phyloP scores from a whole-genome alignment of 1,140 invertebrate species.

The Lordiphosa stackelbergi region DNA sequence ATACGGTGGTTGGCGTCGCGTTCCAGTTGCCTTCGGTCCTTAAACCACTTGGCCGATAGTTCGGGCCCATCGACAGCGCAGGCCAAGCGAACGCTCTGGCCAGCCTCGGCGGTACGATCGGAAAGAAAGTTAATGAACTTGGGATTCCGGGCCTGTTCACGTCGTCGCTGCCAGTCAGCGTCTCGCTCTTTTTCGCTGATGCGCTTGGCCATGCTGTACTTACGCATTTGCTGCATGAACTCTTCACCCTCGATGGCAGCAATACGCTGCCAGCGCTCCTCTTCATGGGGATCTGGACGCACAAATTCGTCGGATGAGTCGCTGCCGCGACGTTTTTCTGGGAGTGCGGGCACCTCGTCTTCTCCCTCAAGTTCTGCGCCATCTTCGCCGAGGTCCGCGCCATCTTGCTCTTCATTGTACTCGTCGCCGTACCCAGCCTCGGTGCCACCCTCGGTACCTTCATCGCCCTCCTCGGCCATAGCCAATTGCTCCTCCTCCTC shows the following conservation, averaged over 20 bases:
- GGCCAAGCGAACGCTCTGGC: constrained; percentile 87
- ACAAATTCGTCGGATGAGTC: constrained; percentile 70
- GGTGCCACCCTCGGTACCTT: constrained; percentile 39
- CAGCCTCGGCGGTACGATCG: constrained; percentile 85
- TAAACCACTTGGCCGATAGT: constrained; percentile 89
- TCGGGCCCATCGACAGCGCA: constrained; percentile 91
- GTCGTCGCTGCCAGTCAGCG: constrained; percentile 70
- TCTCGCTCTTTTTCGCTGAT: constrained; percentile 72
- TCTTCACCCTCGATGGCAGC: constrained; percentile 72
- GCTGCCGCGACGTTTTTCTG: constrained; percentile 59
- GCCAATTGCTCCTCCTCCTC: constrained; percentile 55
- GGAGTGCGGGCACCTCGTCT: constrained; percentile 27
- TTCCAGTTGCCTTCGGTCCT: constrained; percentile 82
- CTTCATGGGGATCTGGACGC: constrained; percentile 70
- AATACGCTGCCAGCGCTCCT: constrained; percentile 69
- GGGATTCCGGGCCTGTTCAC: constrained; percentile 66
- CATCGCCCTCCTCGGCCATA: constrained; percentile 46
- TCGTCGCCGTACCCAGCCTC: constrained; percentile 43
- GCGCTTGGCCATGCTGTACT: constrained; percentile 67
- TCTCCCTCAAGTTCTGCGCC: constrained; percentile 51
- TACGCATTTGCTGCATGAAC: constrained; percentile 74
- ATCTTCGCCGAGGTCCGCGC: constrained; percentile 18
- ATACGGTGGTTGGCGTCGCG: constrained; percentile 80
- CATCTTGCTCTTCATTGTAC: constrained; percentile 37
- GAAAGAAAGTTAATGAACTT: constrained; percentile 82